Conservation (phyloP, 1,140 invertebrate genomes). For the Scaptomyza graminum region DNA sequence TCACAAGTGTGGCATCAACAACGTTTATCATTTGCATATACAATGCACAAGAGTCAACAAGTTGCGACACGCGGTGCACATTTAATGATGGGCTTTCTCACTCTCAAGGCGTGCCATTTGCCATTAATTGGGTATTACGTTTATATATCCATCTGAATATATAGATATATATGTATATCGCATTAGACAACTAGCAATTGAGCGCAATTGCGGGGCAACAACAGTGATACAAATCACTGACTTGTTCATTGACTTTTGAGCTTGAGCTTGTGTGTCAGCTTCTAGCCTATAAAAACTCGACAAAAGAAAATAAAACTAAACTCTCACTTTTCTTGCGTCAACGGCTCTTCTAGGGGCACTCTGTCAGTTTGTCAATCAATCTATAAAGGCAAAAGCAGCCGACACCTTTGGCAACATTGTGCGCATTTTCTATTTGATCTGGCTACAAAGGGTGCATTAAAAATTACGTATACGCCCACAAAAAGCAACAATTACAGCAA, state of each 20-base stretch:
- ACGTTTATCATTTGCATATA: conserved; percentile 36
- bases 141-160: conserved; percentile 6
- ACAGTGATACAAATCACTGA: conserved; percentile 14
- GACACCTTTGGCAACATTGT: conserved; percentile 23
- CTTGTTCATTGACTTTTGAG: conserved; percentile 49
- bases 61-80: conserved; percentile 36
- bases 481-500: not conserved
- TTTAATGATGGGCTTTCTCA: conserved; percentile 52
- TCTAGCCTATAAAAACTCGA: conserved; percentile 4
- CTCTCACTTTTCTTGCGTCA: conserved; percentile 51
- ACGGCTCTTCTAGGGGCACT: conserved; percentile 31
- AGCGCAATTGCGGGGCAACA: conserved; percentile 39
- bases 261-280: conserved; percentile 28
- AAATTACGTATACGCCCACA: conserved; percentile 44
- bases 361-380: conserved; percentile 68
- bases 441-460: conserved; percentile 51
- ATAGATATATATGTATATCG: too few relatives aligned
- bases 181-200: conserved; percentile 17
- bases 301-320: conserved; percentile 40
- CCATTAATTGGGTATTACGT: conserved; percentile 61
- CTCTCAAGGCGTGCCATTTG: conserved; percentile 43
- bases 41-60: conserved; percentile 5
- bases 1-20: conserved; percentile 1
- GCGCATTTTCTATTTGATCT: conserved; percentile 45
- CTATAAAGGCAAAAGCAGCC: conserved; percentile 43